Percentiles rank a stretch among this genome's conserved stretches.
Evolutionary conservation across 1,140 invertebrate genomes (phyloP).

Genomic region (Aporrectodea caliginosa): DNA sequence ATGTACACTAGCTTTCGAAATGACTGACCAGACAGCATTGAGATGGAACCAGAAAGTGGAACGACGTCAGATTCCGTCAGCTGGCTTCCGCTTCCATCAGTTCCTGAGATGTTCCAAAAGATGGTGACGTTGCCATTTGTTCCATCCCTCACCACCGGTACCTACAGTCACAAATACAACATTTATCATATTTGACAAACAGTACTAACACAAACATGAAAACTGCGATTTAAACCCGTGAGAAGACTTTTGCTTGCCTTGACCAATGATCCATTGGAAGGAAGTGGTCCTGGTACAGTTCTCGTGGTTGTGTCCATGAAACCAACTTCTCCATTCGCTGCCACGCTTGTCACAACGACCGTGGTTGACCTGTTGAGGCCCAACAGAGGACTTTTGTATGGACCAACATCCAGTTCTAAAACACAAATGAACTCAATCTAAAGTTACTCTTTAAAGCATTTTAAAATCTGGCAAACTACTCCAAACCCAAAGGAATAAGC

Average conservation of each 20-base stretch:
- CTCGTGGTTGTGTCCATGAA: neutral
- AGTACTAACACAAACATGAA: too few species aligned
- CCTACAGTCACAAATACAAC: neutral
- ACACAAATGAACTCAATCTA: too few species aligned
- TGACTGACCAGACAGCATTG: neutral
- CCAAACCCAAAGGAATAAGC: too few species aligned
- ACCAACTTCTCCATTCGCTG: neutral
- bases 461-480: too few species aligned
- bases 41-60: neutral
- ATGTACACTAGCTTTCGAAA: too few species aligned
- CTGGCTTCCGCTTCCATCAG: neutral
- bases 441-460: too few species aligned
- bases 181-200: too few species aligned
- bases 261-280: neutral
- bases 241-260: neutral
- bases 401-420: neutral
- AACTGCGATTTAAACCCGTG: too few species aligned
- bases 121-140: neutral
- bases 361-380: neutral
- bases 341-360: neutral
- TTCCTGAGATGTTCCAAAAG: neutral
- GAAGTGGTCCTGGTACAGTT: neutral
- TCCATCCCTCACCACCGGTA: neutral
- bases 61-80: neutral
- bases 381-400: neutral